A percentile compares a stretch with the other conserved stretches of the same genome.
These are phyloP conservation scores for Alsophila aescularia DNA, from an alignment of 2,888 invertebrate species.

Conservation along the genomic window DNA sequence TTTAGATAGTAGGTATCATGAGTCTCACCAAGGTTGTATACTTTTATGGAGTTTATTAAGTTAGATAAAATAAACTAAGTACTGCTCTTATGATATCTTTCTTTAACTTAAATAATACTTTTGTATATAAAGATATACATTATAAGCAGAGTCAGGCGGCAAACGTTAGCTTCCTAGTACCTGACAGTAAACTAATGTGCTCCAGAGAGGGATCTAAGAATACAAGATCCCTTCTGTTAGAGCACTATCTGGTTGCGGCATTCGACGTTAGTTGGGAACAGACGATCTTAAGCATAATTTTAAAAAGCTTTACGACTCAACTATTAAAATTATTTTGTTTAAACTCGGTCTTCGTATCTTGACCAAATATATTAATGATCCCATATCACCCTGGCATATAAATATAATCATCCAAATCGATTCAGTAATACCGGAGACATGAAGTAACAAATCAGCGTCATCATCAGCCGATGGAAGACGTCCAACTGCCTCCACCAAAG, in stretches of 20 bases:
- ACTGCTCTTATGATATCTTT: constrained; percentile 23
- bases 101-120: constrained; percentile 17
- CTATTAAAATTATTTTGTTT: too few species aligned
- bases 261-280: constrained; percentile 65
- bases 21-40: constrained; percentile 12
- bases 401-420: background rate
- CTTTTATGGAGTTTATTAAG: background rate
- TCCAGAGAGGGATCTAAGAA: constrained; percentile 62
- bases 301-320: too few species aligned
- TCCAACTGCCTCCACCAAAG: too few species aligned
- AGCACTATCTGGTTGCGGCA: constrained; percentile 59
- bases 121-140: constrained; percentile 40
- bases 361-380: too few species aligned
- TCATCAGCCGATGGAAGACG: too few species aligned
- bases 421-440: background rate
- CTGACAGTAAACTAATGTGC: constrained; percentile 70
- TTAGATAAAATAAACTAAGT: constrained; percentile 18
- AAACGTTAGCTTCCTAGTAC: constrained; percentile 80
- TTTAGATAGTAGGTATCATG: background rate
- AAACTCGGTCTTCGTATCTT: too few species aligned
- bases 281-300: constrained; percentile 63
- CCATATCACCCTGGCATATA: background rate
- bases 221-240: constrained; percentile 58
- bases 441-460: too few species aligned
- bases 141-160: constrained; percentile 74